Evolutionary conservation across 2,797 vertebrate genomes (phyloP), one percentile per base, ranked within the genome.

Genomic region (Tokudaia muenninki): DNA sequence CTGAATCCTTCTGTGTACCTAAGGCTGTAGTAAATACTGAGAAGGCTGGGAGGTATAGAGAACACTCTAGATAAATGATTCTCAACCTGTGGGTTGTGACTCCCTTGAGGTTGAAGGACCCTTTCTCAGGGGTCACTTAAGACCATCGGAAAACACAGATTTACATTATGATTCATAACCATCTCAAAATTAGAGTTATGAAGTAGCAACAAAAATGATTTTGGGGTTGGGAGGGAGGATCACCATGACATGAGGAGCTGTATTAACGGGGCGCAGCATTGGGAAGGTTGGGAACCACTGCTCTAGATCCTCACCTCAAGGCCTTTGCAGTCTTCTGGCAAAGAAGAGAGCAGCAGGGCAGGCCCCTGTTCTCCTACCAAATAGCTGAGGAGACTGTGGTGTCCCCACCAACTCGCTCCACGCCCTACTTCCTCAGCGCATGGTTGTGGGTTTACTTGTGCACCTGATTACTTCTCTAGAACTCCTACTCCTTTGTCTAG

Each of bases 381-480:
- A 16, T 0, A 6, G 0, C 13, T 1, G 1, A 50, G 52, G 79
- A 72, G 55, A 63, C 12, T 63, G 14, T 2, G 6, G 47, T 9
- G 7, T 34, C 29, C 34, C 22, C 22, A 26, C 26, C 41, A 63
- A 21, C 16, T 31, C 26, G 16, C 67, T 37, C 19, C 10, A 2
- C 10, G 5, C 1, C 47, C 17, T 8, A 0, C 8, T 81, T 44
- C 65, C 52, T 80, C 37, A 47, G 86, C 8, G 14, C 1, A 1
- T 0, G 6, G 22, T 24, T 72, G 17, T 26, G 7, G 44, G 7
- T 74, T 44, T 37, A 14, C 44, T 50, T 67, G 57, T 37, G 22
- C 8, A 41, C n/a, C 52, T 12, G 1, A 34, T 41, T 37, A 37
- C 1, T 16, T n/a, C 44, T 50, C 65, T 1, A 17, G 29, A 80